Evolutionary conservation across 2,888 invertebrate genomes (phyloP).

Genomic region (Oscheius sp.): DNA sequence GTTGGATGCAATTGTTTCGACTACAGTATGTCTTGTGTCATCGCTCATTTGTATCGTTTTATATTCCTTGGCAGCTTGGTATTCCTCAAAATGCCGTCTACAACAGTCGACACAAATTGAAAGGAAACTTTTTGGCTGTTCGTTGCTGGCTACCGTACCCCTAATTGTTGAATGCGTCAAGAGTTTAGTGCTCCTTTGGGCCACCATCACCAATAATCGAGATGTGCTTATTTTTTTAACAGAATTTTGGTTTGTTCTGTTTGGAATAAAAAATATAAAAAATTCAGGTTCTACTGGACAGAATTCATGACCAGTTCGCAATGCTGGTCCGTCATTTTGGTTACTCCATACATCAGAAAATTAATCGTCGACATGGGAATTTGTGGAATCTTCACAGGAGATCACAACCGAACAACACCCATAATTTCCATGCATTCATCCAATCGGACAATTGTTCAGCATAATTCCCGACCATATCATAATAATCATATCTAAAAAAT

Average conservation of each 20-base stretch:
- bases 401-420: neutral
- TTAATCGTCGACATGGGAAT: neutral
- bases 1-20: slow-evolving; percentile 22
- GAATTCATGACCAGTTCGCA: slow-evolving; percentile 20
- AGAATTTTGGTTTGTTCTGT: slow-evolving; percentile 19
- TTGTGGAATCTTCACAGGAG: neutral
- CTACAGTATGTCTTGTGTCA: neutral
- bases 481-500: neutral
- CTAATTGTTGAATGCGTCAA: neutral
- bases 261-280: neutral
- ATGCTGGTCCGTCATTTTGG: slow-evolving; percentile 20
- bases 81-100: slow-evolving; percentile 1
- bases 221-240: slow-evolving; percentile 9
- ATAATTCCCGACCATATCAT: neutral
- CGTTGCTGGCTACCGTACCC: neutral
- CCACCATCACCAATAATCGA: neutral
- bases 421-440: neutral
- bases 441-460: neutral
- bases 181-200: slow-evolving; percentile 13
- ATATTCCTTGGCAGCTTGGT: slow-evolving; percentile 1
- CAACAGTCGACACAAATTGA: neutral
- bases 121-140: neutral
- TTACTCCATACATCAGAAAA: slow-evolving; percentile 10
- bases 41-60: neutral
- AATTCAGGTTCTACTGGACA: slow-evolving; percentile 25